A percentile compares a stretch with the other conserved stretches of the same genome.
phyloP scores from a whole-genome alignment of 2,888 invertebrate genomes.

The Tolmerus cingulatus region DNA sequence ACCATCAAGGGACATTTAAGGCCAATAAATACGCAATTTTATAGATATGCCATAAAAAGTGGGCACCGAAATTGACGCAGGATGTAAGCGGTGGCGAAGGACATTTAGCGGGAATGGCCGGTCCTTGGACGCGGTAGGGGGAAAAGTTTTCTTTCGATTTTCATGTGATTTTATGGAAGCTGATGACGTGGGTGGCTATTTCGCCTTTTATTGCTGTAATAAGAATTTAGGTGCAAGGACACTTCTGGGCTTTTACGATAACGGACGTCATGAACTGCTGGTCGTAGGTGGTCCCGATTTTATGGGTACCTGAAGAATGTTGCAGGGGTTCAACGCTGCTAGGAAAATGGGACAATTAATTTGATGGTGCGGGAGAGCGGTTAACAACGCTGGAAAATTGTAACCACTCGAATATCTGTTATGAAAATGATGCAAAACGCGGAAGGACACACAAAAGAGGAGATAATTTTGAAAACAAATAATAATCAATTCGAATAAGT shows the following conservation, averaged over 20 bases:
- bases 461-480: no score
- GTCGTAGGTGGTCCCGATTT: neutral
- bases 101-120: neutral
- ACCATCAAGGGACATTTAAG: slow-evolving; percentile 51
- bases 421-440: neutral
- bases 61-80: slow-evolving; percentile 45
- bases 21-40: slow-evolving; percentile 54
- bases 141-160: slow-evolving; percentile 39
- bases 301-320: neutral
- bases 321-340: neutral
- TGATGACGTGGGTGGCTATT: slow-evolving; percentile 45
- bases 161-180: slow-evolving; percentile 47
- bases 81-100: slow-evolving; percentile 11
- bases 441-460: no score
- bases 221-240: slow-evolving; percentile 33
- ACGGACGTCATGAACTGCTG: slow-evolving; percentile 21
- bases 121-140: neutral
- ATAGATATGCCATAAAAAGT: slow-evolving; percentile 51
- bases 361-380: neutral
- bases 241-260: slow-evolving; percentile 19
- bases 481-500: no score
- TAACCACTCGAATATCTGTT: neutral
- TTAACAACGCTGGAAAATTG: neutral
- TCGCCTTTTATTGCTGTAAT: slow-evolving; percentile 45
- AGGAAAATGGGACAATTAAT: neutral